A percentile compares a stretch with the other conserved stretches of the same genome.
Conservation (phyloP, 2,888 invertebrate genomes). For the Tenthredo distinguenda region DNA sequence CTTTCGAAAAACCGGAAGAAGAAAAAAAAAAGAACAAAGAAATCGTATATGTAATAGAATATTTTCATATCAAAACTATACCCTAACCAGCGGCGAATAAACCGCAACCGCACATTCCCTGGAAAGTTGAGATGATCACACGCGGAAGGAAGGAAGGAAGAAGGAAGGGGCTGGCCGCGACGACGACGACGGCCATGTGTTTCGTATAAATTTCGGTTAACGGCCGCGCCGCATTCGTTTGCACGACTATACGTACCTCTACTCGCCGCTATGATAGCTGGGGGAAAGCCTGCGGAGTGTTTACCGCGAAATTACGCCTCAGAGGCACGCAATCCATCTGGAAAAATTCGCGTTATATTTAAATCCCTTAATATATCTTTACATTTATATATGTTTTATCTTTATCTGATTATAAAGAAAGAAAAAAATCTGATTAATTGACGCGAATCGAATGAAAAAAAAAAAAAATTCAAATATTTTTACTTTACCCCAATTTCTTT, state of each 20-base stretch:
- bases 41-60: not conserved
- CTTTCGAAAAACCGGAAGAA: not conserved
- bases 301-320: constrained; percentile 30
- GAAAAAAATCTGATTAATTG: not conserved
- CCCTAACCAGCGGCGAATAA: not conserved
- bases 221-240: constrained; percentile 32
- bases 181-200: constrained; percentile 38
- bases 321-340: constrained; percentile 28
- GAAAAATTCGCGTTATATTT: constrained; percentile 23
- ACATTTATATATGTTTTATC: not conserved
- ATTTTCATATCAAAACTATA: not conserved
- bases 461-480: too few species aligned
- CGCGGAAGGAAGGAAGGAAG: not conserved
- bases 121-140: constrained; percentile 26
- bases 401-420: not conserved
- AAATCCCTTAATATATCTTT: not conserved
- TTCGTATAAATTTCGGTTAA: constrained; percentile 47
- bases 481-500: too few species aligned
- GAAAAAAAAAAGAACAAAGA: not conserved
- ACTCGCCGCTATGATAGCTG: constrained; percentile 5
- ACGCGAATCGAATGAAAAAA: not conserved
- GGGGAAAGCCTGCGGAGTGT: not conserved
- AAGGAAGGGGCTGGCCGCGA: not conserved
- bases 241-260: not conserved
- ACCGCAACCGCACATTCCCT: constrained; percentile 6